Conservation (phyloP, 2,113 vertebrate species). For the Cacatua alba region DNA sequence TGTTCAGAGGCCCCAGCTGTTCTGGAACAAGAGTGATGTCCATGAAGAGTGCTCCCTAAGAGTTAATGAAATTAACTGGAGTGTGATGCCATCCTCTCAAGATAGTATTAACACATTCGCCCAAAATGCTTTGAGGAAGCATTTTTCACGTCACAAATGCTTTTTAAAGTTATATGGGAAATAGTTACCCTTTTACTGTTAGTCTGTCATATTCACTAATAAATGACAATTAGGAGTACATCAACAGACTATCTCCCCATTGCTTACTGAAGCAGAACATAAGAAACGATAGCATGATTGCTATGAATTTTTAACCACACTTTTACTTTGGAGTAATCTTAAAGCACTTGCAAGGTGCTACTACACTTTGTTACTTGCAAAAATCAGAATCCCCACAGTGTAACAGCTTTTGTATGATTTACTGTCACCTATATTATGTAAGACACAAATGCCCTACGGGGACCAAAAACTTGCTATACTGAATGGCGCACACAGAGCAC, state of each 20-base stretch:
- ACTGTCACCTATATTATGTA: rapidly evolving
- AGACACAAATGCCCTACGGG: background rate
- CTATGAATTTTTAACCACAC: background rate
- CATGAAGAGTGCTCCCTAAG: background rate
- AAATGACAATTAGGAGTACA: background rate
- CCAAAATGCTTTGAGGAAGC: background rate
- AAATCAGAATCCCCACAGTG: background rate
- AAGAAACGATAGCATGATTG: background rate
- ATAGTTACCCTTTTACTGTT: background rate
- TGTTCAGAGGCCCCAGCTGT: background rate
- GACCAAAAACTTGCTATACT: background rate
- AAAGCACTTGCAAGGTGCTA: background rate
- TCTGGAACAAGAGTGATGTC: background rate
- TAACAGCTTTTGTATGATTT: background rate
- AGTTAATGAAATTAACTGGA: background rate
- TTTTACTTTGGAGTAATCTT: background rate
- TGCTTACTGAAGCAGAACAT: background rate
- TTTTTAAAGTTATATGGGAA: background rate
- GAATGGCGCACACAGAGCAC: too few species aligned
- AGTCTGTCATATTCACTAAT: background rate
- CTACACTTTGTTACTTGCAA: background rate
- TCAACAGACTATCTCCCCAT: background rate
- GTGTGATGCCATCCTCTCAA: background rate
- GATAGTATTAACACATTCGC: background rate
- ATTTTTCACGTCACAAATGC: background rate